phyloP scores from a whole-genome alignment of 2,888 invertebrate genomes.

The Thalpophila matura region DNA sequence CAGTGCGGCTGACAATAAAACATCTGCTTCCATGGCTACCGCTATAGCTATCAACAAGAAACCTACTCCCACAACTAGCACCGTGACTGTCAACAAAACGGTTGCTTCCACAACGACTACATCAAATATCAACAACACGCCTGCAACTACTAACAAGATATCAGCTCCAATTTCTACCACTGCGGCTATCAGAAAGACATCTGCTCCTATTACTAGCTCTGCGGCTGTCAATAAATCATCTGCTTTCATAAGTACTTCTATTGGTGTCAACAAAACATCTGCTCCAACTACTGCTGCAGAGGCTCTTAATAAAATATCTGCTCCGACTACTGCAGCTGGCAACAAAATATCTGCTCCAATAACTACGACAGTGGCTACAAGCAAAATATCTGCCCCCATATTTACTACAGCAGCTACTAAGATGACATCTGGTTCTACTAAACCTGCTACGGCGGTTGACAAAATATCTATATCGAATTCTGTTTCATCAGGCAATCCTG shows the following conservation, averaged over 20 bases:
- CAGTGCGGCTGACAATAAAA: conserved; percentile 22
- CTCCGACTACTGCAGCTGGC: background rate
- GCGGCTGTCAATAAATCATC: conserved; percentile 8
- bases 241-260: background rate
- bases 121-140: conserved; percentile 10
- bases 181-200: background rate
- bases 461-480: conserved; percentile 29
- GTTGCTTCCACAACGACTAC: background rate
- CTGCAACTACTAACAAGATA: background rate
- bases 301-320: conserved; percentile 5
- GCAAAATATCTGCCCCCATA: conserved; percentile 3
- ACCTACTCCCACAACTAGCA: background rate
- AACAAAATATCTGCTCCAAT: conserved; percentile 1
- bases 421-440: background rate
- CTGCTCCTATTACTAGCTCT: background rate
- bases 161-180: background rate
- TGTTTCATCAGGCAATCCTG: conserved; percentile 42
- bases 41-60: conserved; percentile 23
- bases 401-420: background rate
- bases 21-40: conserved; percentile 21
- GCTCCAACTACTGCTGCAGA: background rate
- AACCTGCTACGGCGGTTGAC: too few relatives aligned
- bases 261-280: conserved; percentile 9
- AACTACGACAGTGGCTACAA: background rate
- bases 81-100: background rate